These are phyloP conservation scores for Microchirus variegatus DNA, from an alignment of 2,797 vertebrate species.

Conservation along the genomic window DNA sequence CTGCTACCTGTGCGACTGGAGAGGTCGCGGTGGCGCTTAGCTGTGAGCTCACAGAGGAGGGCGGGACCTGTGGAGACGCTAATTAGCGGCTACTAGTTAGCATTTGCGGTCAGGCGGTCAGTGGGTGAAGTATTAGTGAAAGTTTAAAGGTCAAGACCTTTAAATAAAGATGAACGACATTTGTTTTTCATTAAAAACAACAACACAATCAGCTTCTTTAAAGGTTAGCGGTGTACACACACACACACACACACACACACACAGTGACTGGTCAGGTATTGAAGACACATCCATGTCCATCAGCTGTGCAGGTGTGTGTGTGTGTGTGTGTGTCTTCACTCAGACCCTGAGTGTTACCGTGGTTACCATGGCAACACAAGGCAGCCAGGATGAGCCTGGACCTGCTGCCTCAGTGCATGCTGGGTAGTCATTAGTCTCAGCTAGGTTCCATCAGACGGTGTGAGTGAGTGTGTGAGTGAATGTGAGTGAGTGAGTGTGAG, in stretches of 20 bases:
- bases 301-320: conserved; percentile 36
- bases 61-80: conserved; percentile 15
- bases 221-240: no score
- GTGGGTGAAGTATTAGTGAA: no score
- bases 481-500: neutral
- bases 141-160: no score
- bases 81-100: conserved; percentile 40
- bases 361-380: conserved; percentile 47
- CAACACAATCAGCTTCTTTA: no score
- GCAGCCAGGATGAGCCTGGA: conserved; percentile 26
- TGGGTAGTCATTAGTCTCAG: conserved; percentile 45
- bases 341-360: no score
- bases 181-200: no score
- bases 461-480: neutral
- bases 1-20: conserved; percentile 16
- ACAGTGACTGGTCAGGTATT: no score
- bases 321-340: conserved; percentile 31
- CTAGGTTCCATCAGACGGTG: conserved; percentile 11
- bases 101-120: neutral
- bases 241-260: no score
- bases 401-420: conserved; percentile 41
- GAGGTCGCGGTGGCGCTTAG: conserved; percentile 19
- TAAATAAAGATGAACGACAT: no score
- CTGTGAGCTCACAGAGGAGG: conserved; percentile 34
- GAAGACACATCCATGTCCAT: neutral